phyloP scores from a whole-genome alignment of 2,113 vertebrate genomes.

The Coreoperca whiteheadi region DNA sequence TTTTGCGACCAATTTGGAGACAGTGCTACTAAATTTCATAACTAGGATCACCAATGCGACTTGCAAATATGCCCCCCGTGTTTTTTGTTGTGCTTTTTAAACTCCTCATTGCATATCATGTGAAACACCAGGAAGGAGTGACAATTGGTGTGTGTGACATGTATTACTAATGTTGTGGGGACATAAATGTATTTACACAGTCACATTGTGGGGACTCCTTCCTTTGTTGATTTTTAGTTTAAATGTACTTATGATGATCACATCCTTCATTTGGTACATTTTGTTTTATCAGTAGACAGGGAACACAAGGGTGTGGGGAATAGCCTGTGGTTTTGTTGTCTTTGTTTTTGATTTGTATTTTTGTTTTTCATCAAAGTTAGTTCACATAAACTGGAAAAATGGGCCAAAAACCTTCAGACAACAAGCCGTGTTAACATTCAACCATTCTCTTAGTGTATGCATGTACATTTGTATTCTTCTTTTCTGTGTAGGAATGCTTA shows the following conservation, averaged over 20 bases:
- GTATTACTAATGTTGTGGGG: too few relatives aligned
- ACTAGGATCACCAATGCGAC: too few relatives aligned
- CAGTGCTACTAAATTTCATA: too few relatives aligned
- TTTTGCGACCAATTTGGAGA: too few relatives aligned
- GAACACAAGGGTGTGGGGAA: background rate
- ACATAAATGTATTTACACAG: too few relatives aligned
- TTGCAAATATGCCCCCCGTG: too few relatives aligned
- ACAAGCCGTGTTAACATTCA: slow-evolving; percentile 14
- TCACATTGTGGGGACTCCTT: too few relatives aligned
- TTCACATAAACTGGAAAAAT: slow-evolving; percentile 23
- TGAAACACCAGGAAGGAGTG: too few relatives aligned
- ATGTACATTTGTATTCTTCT: background rate
- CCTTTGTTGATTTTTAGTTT: background rate
- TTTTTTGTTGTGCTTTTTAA: too few relatives aligned
- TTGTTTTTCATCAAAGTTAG: slow-evolving; percentile 17
- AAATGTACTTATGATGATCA: background rate
- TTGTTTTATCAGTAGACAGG: background rate
- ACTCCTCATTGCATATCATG: too few relatives aligned
- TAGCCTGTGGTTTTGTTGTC: slow-evolving; percentile 10
- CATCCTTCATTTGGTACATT: slow-evolving; percentile 11
- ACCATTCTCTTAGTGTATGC: background rate
- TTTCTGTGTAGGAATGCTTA: slow-evolving; percentile 13
- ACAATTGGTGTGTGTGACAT: too few relatives aligned
- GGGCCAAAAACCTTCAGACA: slow-evolving; percentile 32
- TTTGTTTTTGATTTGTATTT: slow-evolving; percentile 29